These are phyloP conservation scores for Tachystola acroxantha DNA, from an alignment of 2,888 invertebrate species.

Conservation along the genomic window DNA sequence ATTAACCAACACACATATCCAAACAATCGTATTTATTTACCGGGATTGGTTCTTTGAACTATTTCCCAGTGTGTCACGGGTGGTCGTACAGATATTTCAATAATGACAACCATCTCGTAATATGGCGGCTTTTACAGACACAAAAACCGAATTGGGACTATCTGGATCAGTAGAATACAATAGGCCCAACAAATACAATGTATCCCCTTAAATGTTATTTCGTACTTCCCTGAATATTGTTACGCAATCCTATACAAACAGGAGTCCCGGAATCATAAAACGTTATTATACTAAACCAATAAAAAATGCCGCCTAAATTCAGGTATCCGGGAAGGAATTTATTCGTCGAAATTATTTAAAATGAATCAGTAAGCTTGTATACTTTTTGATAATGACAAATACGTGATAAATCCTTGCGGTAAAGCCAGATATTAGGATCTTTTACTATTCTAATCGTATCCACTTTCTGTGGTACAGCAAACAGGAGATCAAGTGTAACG, in stretches of 20 bases:
- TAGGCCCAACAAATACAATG: constrained; percentile 32
- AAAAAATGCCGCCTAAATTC: constrained; percentile 31
- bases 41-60: constrained; percentile 40
- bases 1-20: no score
- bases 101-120: constrained; percentile 59
- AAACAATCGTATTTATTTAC: no score
- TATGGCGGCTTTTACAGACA: constrained; percentile 43
- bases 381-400: no score
- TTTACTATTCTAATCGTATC: no score
- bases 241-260: constrained; percentile 42
- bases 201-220: constrained; percentile 20
- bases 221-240: constrained; percentile 47
- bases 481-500: no score
- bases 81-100: constrained; percentile 64
- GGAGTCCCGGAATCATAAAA: constrained; percentile 33
- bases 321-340: neutral
- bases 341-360: neutral
- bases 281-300: constrained; percentile 37
- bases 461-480: no score
- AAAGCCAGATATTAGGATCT: no score
- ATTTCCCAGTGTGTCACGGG: constrained; percentile 55
- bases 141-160: constrained; percentile 56
- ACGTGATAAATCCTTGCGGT: no score
- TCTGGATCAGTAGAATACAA: constrained; percentile 44
- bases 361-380: neutral